These are phyloP conservation scores for Pyrochroa serraticornis DNA, from an alignment of 2,888 invertebrate species.

Conservation along the genomic window DNA sequence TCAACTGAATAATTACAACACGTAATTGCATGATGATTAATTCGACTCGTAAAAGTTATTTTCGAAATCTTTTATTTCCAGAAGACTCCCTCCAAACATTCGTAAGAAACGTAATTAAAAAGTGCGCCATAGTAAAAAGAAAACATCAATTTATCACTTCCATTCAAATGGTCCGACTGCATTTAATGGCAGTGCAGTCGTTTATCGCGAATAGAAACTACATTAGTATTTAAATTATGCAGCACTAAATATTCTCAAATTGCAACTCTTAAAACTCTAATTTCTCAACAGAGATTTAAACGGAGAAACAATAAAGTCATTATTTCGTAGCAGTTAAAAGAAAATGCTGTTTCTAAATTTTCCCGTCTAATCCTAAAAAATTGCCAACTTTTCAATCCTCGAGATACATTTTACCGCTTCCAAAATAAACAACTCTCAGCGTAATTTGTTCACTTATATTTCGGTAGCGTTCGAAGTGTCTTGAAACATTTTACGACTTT, in stretches of 20 bases:
- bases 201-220: constrained; percentile 47
- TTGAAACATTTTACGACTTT: constrained; percentile 45
- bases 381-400: constrained; percentile 1
- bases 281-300: constrained; percentile 27
- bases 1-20: too few species aligned
- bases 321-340: not conserved
- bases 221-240: constrained; percentile 50
- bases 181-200: constrained; percentile 42
- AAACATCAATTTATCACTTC: constrained; percentile 43
- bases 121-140: constrained; percentile 38
- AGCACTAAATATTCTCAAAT: constrained; percentile 47
- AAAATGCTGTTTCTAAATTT: not conserved
- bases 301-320: constrained; percentile 18
- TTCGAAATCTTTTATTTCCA: not conserved
- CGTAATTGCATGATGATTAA: too few species aligned
- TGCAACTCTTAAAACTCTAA: constrained; percentile 44
- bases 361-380: constrained; percentile 11
- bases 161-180: constrained; percentile 41
- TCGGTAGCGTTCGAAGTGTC: constrained; percentile 36
- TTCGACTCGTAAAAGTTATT: too few species aligned
- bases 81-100: too few species aligned
- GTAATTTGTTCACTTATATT: constrained; percentile 40
- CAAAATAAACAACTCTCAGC: constrained; percentile 27
- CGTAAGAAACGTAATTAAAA: constrained; percentile 38
- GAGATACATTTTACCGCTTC: constrained; percentile 11